Percentiles rank a stretch among this genome's conserved stretches.
phyloP scores from a whole-genome alignment of 2,113 vertebrate genomes.

The Corvus hawaiiensis region DNA sequence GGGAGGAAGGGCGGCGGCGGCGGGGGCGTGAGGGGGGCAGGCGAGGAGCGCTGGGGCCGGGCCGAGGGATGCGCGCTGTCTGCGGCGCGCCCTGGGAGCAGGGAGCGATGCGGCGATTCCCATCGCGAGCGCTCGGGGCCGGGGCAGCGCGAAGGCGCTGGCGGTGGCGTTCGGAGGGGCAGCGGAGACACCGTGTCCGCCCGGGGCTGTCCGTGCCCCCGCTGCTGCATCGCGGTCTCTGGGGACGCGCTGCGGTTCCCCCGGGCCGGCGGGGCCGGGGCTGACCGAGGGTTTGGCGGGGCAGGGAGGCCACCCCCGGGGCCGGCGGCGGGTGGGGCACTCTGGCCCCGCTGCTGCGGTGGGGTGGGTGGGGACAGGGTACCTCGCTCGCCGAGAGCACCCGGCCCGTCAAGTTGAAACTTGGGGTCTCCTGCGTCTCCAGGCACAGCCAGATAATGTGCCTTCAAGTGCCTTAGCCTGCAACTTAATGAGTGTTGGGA shows the following conservation, averaged over 20 bases:
- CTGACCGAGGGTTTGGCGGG: fast-evolving
- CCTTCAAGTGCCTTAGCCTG: neutral
- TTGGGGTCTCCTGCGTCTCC: neutral
- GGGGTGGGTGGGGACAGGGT: neutral
- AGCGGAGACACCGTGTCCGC: fast-evolving
- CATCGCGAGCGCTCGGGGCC: neutral
- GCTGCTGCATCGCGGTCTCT: fast-evolving
- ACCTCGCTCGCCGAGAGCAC: fast-evolving
- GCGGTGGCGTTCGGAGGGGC: no score
- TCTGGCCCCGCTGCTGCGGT: neutral
- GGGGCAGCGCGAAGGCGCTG: fast-evolving
- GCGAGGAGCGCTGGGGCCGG: neutral
- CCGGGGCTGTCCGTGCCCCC: no score
- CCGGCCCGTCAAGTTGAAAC: fast-evolving
- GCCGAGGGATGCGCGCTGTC: neutral
- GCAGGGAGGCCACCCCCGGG: neutral
- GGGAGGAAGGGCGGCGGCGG: no score
- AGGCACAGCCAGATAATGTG: neutral
- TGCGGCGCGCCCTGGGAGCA: neutral
- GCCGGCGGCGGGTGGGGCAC: fast-evolving
- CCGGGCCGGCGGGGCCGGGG: neutral
- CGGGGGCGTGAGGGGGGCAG: no score
- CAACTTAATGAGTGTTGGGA: neutral
- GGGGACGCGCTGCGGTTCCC: neutral
- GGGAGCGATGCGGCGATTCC: neutral